Evolutionary conservation across 1,140 invertebrate species (phyloP), one percentile per base, ranked within the genome.

Genomic region (Drosophila leontia): DNA sequence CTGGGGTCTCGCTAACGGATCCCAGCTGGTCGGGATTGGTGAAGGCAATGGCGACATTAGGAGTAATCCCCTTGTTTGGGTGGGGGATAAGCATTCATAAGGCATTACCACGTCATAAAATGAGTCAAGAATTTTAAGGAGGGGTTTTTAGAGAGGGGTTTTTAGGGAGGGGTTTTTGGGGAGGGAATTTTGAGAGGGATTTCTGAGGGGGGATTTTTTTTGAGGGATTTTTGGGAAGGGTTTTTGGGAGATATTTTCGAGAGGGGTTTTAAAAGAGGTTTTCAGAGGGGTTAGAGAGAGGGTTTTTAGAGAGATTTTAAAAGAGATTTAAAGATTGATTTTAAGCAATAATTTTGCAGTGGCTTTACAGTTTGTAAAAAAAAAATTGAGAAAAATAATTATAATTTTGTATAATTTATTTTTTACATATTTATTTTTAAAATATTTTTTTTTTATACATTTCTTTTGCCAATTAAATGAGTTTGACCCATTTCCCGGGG

Each of bases 401-500:
- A 23, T 23, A 23, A 23, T 23, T 23, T 23, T 23, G 23, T 23
- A 23, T 2, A 23, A 23, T 23, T 23, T 23, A 23, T 23, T 23
- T 23, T 23, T 23, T 23, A 23, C 2, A 23, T 23, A 23, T 23
- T 23, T 23, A 23, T 23, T 23, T 23, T 23, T 23, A 1, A 26
- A 47, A n/a, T 51, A 51, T 51, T n/a, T n/a, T 15, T 8, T 1
- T 41, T n/a, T n/a, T 44, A 1, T 42, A 23, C 1, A 23, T 53
- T 69, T 34, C 13, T 68, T 48, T 37, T 45, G 48, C 23, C 63
- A 72, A 75, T 75, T 72, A 70, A 72, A 71, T 71, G 79, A 45
- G 26, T 53, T 62, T 81, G 79, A 77, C 79, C 80, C 80, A 82
- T 82, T 82, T 82, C 59, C 44, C 68, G 65, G 34, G 47, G 62